Evolutionary conservation across 2,113 vertebrate species (phyloP).

Genomic region (Euleptes europaea): DNA sequence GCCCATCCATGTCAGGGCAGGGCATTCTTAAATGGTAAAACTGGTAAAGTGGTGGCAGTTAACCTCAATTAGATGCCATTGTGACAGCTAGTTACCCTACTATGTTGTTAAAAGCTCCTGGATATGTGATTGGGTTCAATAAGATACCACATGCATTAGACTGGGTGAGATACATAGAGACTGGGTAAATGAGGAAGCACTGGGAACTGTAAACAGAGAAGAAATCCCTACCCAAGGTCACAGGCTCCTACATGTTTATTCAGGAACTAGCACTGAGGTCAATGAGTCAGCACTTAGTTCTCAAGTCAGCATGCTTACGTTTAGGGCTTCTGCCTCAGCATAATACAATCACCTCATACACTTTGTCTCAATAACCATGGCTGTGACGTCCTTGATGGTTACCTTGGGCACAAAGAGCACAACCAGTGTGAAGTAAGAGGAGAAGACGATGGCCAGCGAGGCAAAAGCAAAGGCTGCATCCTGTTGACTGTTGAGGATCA

Average conservation of each 20-base stretch:
- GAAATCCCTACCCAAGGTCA: neutral
- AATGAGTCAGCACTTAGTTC: neutral
- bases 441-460: conserved; percentile 91
- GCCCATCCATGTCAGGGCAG: too few relatives aligned
- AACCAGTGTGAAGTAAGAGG: conserved; percentile 94
- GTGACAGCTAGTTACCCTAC: neutral
- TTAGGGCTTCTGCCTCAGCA: neutral
- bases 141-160: neutral
- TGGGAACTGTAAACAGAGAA: too few relatives aligned
- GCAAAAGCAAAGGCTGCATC: conserved; percentile 95
- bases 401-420: conserved; percentile 97
- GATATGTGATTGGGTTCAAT: neutral
- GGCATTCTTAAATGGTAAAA: neutral
- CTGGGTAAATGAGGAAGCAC: neutral
- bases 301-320: neutral
- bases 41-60: neutral
- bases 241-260: neutral
- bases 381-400: neutral
- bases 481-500: conserved; percentile 95
- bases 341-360: neutral
- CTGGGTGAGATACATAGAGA: too few relatives aligned
- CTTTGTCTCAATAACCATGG: neutral
- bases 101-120: neutral
- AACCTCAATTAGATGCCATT: neutral
- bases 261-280: neutral